Percentiles rank a stretch among this genome's conserved stretches.
These are phyloP conservation scores for Eidolon dupreanum DNA, from an alignment of 2,797 vertebrate species.

Conservation along the genomic window DNA sequence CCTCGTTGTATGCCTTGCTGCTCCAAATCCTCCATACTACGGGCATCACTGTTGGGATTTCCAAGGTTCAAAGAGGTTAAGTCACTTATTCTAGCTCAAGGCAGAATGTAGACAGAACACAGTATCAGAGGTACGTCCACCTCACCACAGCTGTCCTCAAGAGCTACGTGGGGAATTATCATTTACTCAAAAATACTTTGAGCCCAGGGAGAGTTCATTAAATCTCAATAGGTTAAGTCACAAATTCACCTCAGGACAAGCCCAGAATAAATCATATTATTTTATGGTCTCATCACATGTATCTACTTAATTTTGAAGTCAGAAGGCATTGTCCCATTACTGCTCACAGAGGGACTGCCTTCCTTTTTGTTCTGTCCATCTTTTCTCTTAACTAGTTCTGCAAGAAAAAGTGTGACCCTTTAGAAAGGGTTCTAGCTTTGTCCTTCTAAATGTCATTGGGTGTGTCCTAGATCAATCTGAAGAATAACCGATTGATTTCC, in stretches of 20 bases:
- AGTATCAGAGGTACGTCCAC: neutral
- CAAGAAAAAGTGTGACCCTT: neutral
- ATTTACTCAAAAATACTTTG: neutral
- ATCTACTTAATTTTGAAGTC: neutral
- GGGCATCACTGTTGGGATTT: neutral
- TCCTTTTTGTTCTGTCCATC: neutral
- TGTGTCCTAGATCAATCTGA: neutral
- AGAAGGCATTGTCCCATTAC: neutral
- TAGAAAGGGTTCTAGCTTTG: neutral
- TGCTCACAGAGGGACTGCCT: neutral
- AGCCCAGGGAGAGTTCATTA: slow-evolving; percentile 16
- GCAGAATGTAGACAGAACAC: neutral
- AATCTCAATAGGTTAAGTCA: slow-evolving; percentile 11
- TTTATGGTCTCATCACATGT: neutral
- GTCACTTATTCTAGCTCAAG: neutral
- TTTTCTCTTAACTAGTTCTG: neutral
- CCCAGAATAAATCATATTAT: neutral
- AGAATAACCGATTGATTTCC: neutral
- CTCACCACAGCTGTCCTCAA: neutral
- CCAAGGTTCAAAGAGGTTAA: neutral
- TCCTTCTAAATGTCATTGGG: neutral
- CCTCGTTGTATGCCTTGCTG: neutral
- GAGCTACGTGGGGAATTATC: neutral
- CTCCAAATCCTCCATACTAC: accelerated
- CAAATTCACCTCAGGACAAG: neutral